These are phyloP conservation scores for Callinectes sapidus DNA, from an alignment of 2,888 invertebrate species.

Conservation along the genomic window DNA sequence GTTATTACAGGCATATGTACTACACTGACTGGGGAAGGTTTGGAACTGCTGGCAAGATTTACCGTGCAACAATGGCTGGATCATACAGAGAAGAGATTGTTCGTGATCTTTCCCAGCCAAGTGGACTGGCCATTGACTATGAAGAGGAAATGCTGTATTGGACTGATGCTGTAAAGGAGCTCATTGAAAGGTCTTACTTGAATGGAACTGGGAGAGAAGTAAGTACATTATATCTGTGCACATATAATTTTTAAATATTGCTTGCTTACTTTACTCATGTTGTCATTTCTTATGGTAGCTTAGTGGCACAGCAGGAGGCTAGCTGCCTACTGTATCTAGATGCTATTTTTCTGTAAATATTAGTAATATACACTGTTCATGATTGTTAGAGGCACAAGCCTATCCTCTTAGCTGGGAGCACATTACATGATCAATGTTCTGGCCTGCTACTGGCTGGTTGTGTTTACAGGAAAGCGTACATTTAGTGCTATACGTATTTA, in stretches of 20 bases:
- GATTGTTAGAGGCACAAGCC: too few species aligned
- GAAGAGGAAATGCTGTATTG: slow-evolving; percentile 89
- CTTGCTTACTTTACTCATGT: background rate
- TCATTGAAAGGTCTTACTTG: slow-evolving; percentile 93
- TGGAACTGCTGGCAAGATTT: slow-evolving; percentile 94
- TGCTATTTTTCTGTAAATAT: background rate
- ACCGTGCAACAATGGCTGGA: slow-evolving; percentile 96
- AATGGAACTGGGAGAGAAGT: slow-evolving; percentile 89
- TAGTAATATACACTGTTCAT: background rate
- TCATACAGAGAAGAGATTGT: slow-evolving; percentile 91
- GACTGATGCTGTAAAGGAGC: slow-evolving; percentile 97
- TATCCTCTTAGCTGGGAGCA: too few species aligned
- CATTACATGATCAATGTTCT: too few species aligned
- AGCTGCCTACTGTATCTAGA: background rate
- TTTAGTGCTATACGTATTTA: too few species aligned
- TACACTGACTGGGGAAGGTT: slow-evolving; percentile 97
- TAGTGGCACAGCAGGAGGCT: background rate
- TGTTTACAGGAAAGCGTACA: too few species aligned
- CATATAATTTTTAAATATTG: background rate
- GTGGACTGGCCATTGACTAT: slow-evolving; percentile 96
- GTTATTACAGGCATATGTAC: slow-evolving; percentile 80
- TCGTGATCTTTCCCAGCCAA: slow-evolving; percentile 92
- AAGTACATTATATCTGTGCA: slow-evolving; percentile 11
- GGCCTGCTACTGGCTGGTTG: too few species aligned
- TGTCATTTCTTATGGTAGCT: background rate